Conservation (phyloP, 2,113 vertebrate species). For the Isurus oxyrinchus region DNA sequence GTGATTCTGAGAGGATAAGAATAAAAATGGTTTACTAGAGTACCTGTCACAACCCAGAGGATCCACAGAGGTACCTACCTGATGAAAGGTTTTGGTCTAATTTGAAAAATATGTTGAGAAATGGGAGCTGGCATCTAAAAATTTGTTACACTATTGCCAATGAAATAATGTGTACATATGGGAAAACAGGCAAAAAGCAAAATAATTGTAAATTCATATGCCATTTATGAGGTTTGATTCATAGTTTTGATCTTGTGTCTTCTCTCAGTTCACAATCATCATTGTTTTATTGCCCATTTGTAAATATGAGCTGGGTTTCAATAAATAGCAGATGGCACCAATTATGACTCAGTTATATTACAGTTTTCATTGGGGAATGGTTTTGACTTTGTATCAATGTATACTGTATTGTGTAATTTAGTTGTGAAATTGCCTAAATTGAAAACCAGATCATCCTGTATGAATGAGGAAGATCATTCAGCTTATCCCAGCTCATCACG, state of each 20-base stretch:
- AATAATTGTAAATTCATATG: neutral
- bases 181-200: neutral
- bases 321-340: neutral
- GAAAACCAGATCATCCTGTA: neutral
- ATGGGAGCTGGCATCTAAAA: neutral
- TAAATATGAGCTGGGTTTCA: neutral
- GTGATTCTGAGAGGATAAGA: neutral
- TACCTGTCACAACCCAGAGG: neutral
- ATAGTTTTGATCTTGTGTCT: neutral
- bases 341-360: neutral
- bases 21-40: neutral
- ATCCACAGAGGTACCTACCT: neutral
- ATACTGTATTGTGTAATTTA: slow-evolving; percentile 10
- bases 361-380: neutral
- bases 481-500: neutral
- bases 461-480: neutral
- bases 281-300: neutral
- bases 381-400: neutral
- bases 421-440: neutral
- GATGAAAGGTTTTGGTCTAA: neutral
- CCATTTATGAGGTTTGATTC: neutral
- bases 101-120: neutral
- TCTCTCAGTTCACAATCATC: neutral
- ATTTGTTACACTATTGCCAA: neutral
- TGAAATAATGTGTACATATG: neutral